Evolutionary conservation across 2,888 invertebrate genomes (phyloP).

Genomic region (Apodemia duryi): DNA sequence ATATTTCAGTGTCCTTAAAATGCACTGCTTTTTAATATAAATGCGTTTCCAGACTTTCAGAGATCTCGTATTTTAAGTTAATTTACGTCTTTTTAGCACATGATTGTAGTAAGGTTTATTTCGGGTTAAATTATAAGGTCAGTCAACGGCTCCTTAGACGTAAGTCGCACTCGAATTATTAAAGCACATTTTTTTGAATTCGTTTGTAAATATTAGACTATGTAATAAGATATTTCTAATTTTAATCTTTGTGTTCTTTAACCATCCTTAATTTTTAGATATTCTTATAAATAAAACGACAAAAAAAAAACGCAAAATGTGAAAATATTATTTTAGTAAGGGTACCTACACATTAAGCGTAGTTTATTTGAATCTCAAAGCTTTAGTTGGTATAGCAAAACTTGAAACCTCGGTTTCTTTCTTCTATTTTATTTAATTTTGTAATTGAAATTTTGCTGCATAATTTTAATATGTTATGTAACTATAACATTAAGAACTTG

Average conservation of each 20-base stretch:
- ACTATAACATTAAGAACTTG: not conserved
- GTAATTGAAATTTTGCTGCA: not conserved
- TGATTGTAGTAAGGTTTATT: slow-evolving; percentile 42
- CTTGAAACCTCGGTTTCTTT: not conserved
- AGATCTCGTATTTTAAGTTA: slow-evolving; percentile 76
- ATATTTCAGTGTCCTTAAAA: slow-evolving; percentile 13
- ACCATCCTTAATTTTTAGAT: slow-evolving; percentile 30
- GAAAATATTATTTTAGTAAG: slow-evolving; percentile 15
- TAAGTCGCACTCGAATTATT: slow-evolving; percentile 45
- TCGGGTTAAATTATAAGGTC: slow-evolving; percentile 24
- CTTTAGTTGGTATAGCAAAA: not conserved
- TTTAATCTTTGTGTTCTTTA: slow-evolving; percentile 56
- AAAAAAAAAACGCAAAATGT: slow-evolving; percentile 23
- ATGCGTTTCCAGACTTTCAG: slow-evolving; percentile 78
- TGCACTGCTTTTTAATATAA: slow-evolving; percentile 52
- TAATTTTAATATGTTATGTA: not conserved
- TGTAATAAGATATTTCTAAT: slow-evolving; percentile 43
- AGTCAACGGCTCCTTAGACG: slow-evolving; percentile 38
- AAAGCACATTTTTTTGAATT: slow-evolving; percentile 31
- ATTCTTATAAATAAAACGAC: slow-evolving; percentile 25
- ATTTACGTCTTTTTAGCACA: slow-evolving; percentile 68
- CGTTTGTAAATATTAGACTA: slow-evolving; percentile 55
- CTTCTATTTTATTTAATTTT: not conserved
- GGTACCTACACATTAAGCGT: not conserved
- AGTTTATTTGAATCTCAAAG: slow-evolving; percentile 5